These are phyloP conservation scores for Parazoanthus darwini DNA, from an alignment of 92 coral and sea anemone species.

Conservation along the genomic window DNA sequence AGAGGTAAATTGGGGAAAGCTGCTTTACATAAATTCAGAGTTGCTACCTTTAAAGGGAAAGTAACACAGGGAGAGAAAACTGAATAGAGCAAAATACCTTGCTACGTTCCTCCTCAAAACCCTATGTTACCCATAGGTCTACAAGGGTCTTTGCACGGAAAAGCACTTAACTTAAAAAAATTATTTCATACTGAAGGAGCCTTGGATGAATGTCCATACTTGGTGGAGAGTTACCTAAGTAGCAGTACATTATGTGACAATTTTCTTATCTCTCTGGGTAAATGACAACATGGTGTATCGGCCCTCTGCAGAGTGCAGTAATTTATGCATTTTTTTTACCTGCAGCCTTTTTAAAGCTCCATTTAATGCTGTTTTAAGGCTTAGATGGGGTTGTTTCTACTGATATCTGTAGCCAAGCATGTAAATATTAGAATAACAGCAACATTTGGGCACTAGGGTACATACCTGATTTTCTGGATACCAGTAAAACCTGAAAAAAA, in stretches of 20 bases:
- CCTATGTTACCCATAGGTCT: not conserved
- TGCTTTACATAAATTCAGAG: no score
- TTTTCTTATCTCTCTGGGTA: conserved; percentile 8
- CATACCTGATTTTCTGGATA: not conserved
- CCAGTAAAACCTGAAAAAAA: conserved; percentile 5
- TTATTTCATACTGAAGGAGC: conserved; percentile 25
- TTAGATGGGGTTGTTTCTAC: no score
- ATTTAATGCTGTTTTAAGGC: no score
- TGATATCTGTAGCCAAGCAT: no score
- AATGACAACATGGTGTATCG: conserved; percentile 19
- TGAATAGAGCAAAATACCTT: not conserved
- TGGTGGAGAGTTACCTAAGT: conserved; percentile 33
- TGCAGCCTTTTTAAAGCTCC: conserved; percentile 8
- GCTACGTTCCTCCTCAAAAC: not conserved
- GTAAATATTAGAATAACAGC: no score
- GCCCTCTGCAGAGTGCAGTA: conserved; percentile 33
- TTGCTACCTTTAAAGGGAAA: not conserved
- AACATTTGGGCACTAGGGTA: no score
- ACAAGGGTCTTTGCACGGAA: not conserved
- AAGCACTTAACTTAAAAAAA: not conserved
- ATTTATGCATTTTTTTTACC: conserved; percentile 6
- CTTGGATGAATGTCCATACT: conserved; percentile 30
- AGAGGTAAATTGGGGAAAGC: no score
- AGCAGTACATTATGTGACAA: conserved; percentile 19
- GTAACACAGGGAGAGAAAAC: not conserved